Evolutionary conservation across 2,888 invertebrate species (phyloP).

Genomic region (Operophtera brumata): DNA sequence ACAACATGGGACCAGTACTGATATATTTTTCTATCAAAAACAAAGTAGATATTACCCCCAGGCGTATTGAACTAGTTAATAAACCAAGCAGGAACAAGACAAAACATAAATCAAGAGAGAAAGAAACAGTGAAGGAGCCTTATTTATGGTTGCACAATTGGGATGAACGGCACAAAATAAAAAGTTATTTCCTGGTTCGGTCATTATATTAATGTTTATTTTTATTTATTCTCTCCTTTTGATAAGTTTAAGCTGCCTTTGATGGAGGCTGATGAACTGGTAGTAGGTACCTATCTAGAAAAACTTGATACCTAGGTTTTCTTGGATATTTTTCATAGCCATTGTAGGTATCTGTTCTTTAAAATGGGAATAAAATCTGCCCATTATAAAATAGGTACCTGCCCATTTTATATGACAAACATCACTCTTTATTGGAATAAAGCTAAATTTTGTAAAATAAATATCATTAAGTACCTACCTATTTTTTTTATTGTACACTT

Average conservation of each 20-base stretch:
- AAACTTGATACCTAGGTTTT: not conserved
- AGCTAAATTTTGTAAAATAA: no score
- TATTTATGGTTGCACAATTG: conserved; percentile 80
- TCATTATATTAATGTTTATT: conserved; percentile 56
- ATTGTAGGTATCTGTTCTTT: no score
- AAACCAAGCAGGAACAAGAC: conserved; percentile 61
- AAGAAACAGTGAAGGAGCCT: conserved; percentile 67
- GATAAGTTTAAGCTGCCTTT: not conserved
- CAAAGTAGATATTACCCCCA: conserved; percentile 53
- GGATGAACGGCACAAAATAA: conserved; percentile 73
- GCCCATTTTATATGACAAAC: no score
- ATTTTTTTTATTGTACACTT: no score
- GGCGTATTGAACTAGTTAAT: conserved; percentile 68
- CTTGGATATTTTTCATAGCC: no score
- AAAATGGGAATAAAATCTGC: no score
- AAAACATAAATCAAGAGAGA: conserved; percentile 60
- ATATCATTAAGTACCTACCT: no score
- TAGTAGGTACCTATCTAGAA: no score
- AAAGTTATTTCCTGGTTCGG: conserved; percentile 66
- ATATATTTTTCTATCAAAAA: conserved; percentile 26
- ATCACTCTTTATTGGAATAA: no score
- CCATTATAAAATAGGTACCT: no score
- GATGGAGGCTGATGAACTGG: not conserved
- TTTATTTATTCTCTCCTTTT: conserved; percentile 31
- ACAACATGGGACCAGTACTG: conserved; percentile 17